Evolutionary conservation across 2,797 vertebrate species (phyloP), one percentile per base, ranked within the genome.

Genomic region (Thaleichthys pacificus): DNA sequence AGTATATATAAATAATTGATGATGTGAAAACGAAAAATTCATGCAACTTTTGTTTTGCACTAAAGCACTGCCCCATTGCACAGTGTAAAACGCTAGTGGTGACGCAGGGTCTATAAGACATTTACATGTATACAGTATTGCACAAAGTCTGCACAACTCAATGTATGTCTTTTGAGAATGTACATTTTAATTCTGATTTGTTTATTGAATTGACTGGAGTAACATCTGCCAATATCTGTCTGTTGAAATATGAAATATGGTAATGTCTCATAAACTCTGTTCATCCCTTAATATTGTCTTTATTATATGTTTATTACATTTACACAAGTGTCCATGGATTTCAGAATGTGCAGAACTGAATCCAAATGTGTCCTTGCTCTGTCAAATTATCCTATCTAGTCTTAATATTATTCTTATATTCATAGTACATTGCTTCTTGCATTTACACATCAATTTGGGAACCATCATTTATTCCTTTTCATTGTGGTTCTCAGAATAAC

Each of bases 71-170:
- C 49, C 73, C 70, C 64, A 8, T 61, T 82, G 76, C 80, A 73
- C 74, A 69, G 77, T 79, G 75, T 78, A 19, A 79, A 79, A 78
- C 73, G 66, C 74, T 21, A 56, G 78, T 71, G 72, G 71, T 68
- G 77, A 84, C 70, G 82, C 79, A 81, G 81, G 77, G 75, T 79
- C 77, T 77, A 49, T 47, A 68, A 79, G 68, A 83, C 68, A 80
- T 72, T 78, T 58, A 76, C 74, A 83, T 80, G 76, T 78, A 85
- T 71, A 85, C 79, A 77, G 74, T 82, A 82, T 77, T 76, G 80
- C 82, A 87, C 86, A 85, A 88, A 74, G 63, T 85, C 83, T 85
- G 84, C 88, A 88, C 84, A 89, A 85, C 77, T 81, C 73, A 57
- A 82, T 88, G 79, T 86, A 79, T 86, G 80, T 84, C 51, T 68